Percentiles rank a stretch among this genome's conserved stretches.
Conservation (phyloP, 2,888 invertebrate genomes). For the Incurvaria masculella region DNA sequence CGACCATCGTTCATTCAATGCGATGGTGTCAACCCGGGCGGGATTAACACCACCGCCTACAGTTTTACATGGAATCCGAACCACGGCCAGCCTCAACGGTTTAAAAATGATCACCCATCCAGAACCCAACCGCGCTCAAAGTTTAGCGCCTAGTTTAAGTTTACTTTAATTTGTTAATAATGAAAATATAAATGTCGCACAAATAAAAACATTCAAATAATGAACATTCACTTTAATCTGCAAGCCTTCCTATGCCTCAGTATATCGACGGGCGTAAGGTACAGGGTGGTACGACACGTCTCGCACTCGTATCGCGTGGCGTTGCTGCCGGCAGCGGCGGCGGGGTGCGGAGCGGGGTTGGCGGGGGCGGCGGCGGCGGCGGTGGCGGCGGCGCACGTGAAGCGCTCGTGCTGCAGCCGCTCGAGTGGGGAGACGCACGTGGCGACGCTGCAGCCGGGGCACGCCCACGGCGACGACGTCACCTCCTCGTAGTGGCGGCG, state of each 20-base stretch:
- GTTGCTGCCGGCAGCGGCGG: slow-evolving; percentile 17
- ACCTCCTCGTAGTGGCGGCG: slow-evolving; percentile 58
- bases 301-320: slow-evolving; percentile 67
- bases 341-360: slow-evolving; percentile 27
- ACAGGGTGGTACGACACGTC: slow-evolving; percentile 64
- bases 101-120: too few relatives aligned
- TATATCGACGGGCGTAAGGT: slow-evolving; percentile 78
- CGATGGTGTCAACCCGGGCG: too few relatives aligned
- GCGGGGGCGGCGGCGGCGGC: slow-evolving; percentile 27
- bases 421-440: slow-evolving; percentile 65
- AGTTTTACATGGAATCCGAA: too few relatives aligned
- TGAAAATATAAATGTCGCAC: slow-evolving; percentile 2
- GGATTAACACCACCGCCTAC: too few relatives aligned
- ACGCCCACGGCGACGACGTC: slow-evolving; percentile 65
- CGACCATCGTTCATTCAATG: too few relatives aligned
- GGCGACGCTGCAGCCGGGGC: slow-evolving; percentile 64
- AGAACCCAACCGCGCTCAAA: too few relatives aligned
- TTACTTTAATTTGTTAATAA: not conserved
- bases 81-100: too few relatives aligned
- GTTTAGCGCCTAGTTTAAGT: too few relatives aligned
- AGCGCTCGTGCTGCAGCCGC: slow-evolving; percentile 68
- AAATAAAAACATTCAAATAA: slow-evolving; percentile 2
- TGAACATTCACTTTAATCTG: slow-evolving; percentile 29
- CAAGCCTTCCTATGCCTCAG: slow-evolving; percentile 77
- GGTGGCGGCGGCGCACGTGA: slow-evolving; percentile 36